These are phyloP conservation scores for Thalassarche chlororhynchos DNA, from an alignment of 2,113 vertebrate species.

Conservation along the genomic window DNA sequence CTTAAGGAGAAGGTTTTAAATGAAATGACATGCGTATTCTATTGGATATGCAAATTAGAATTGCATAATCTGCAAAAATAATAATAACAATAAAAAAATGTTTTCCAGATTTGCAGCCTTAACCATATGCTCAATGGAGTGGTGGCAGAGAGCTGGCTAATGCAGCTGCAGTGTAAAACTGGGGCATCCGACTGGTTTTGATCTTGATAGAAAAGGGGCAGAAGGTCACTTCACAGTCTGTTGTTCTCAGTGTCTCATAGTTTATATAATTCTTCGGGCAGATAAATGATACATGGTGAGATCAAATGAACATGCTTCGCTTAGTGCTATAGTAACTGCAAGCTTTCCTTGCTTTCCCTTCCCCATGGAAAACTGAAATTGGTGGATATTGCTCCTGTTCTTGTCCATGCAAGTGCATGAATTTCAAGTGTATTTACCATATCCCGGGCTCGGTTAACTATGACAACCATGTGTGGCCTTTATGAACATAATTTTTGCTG, in stretches of 20 bases:
- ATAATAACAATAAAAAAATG: background rate
- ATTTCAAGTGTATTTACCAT: background rate
- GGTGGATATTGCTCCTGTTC: background rate
- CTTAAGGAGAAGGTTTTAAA: background rate
- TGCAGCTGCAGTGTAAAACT: background rate
- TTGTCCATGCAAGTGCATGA: background rate
- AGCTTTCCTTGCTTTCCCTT: background rate
- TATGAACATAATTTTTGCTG: background rate
- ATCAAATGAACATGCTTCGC: background rate
- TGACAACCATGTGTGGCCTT: accelerated
- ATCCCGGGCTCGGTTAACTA: background rate
- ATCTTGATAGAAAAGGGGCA: background rate
- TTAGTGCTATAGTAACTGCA: background rate
- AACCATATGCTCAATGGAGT: background rate
- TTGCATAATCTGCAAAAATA: slow-evolving; percentile 22
- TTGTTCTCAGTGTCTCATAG: background rate
- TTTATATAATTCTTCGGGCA: background rate
- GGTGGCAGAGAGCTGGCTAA: background rate
- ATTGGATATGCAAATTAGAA: slow-evolving; percentile 10
- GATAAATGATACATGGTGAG: background rate
- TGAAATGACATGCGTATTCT: background rate
- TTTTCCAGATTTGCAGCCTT: slow-evolving; percentile 20
- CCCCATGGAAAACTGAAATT: background rate
- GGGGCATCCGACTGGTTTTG: slow-evolving; percentile 39
- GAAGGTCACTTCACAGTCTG: background rate